Base-by-base conservation (phyloP, 2,888 invertebrate genomes). In the Xestoiulus laeticollis region DNA sequence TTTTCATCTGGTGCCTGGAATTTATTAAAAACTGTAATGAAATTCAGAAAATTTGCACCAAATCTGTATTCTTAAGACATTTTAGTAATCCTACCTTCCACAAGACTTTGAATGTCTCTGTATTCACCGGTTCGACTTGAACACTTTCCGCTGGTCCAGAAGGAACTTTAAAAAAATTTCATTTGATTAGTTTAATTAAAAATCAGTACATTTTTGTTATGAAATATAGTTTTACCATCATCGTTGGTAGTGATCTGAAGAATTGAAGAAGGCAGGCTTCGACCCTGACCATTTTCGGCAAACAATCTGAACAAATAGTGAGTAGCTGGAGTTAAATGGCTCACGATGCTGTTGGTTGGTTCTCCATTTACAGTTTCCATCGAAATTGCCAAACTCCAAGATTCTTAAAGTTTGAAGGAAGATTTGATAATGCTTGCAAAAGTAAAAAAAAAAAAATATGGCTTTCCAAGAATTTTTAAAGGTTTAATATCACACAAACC, bases 201-300 rank as follows among this genome's bases (percentile, higher is more conserved):
- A 43, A 43, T 43, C 43, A 43, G 10, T 43, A 43, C 43, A 43
- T 43, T 43, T 43, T 5, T 10, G n/a, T n/a, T n/a, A n/a, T n/a
- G n/a, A n/a, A n/a, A 38, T 38, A 48, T 8, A 48, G 2, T 48
- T 48, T 14, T 92, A 93, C 94, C 94, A 94, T 98, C 98, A 93
- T 99, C 98, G 68, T 98, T 97, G 38, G 99, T 99, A 89, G 97
- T 97, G 89, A 98, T 98, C 1, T 96, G 96, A 1, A 98, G 97
- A 1, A 96, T 96, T 91, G 98, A 97, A 0, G 98, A 98, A 1
- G 97, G 96, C 90, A 96, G 96, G 44, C 98, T 98, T 19, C 95
- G 94, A 87, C 98, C 98, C 89, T 98, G 95, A 92, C 96, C 96
- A 91, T 98, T 98, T 93, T 98, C 97, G 88, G 98, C 98, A 3